Percentiles rank a stretch among this genome's conserved stretches.
phyloP scores from a whole-genome alignment of 2,888 invertebrate genomes.

The Drosophila nr. fundita region DNA sequence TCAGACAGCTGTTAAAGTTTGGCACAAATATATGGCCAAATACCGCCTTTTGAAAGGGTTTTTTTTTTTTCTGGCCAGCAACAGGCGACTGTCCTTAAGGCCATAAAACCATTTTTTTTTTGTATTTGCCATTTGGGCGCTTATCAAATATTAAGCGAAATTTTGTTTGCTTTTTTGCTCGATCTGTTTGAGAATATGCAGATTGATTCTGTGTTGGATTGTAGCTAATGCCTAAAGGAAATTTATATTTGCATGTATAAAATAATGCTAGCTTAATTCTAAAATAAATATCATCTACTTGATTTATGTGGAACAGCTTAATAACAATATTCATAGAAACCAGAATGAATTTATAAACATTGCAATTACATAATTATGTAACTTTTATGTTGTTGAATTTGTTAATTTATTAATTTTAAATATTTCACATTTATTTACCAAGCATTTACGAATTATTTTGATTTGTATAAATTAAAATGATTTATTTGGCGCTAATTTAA shows the following conservation, averaged over 20 bases:
- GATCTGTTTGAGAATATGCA: conserved; percentile 46
- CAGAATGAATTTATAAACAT: background rate
- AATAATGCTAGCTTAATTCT: conserved; percentile 26
- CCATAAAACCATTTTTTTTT: conserved; percentile 24
- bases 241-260: conserved; percentile 66
- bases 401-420: background rate
- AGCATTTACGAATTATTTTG: background rate
- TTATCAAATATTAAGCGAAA: conserved; percentile 50
- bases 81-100: conserved; percentile 36
- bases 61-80: conserved; percentile 22
- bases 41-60: conserved; percentile 10
- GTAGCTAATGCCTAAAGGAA: conserved; percentile 25
- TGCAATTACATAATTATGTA: background rate
- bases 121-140: conserved; percentile 17
- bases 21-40: conserved; percentile 12
- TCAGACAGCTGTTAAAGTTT: conserved; percentile 48
- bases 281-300: conserved; percentile 27
- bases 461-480: background rate
- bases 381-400: background rate
- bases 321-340: background rate
- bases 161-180: conserved; percentile 27
- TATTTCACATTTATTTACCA: background rate
- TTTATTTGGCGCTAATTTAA: background rate
- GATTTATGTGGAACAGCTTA: background rate
- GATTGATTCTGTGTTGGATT: conserved; percentile 49